phyloP scores from a whole-genome alignment of 2,888 invertebrate species.

The Acronicta leporina region DNA sequence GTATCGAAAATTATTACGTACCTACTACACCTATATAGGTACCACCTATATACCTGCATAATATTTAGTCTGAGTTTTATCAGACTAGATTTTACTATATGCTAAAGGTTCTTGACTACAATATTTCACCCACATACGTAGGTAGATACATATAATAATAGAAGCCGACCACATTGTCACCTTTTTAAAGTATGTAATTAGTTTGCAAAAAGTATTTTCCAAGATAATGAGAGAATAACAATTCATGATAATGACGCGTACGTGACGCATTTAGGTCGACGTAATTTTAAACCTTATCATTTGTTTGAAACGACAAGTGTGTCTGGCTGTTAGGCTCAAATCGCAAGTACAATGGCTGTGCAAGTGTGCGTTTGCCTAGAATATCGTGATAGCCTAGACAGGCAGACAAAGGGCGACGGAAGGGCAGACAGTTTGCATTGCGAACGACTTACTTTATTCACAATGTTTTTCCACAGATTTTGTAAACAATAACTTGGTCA shows the following conservation, averaged over 20 bases:
- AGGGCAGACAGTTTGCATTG: conserved; percentile 73
- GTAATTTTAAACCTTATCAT: conserved; percentile 11
- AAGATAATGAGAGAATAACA: background rate
- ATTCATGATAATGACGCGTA: background rate
- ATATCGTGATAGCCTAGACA: conserved; percentile 51
- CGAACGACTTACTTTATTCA: conserved; percentile 40
- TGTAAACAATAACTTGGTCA: conserved; percentile 32
- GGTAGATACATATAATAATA: no score
- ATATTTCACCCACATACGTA: no score
- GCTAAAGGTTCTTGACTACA: no score
- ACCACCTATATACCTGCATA: no score
- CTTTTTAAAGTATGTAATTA: background rate
- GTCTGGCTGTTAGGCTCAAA: conserved; percentile 31
- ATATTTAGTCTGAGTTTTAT: no score
- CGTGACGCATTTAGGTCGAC: conserved; percentile 5
- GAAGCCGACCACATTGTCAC: background rate
- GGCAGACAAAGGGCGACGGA: conserved; percentile 70
- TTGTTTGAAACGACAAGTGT: conserved; percentile 34
- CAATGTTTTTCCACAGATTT: conserved; percentile 33
- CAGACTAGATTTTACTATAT: no score
- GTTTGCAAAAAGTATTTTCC: background rate
- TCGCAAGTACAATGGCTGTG: conserved; percentile 20
- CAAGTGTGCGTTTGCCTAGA: conserved; percentile 42
- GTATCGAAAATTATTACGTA: no score
- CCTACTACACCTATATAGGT: no score